phyloP scores from a whole-genome alignment of 2,888 invertebrate genomes.

The Ochropleura leucogaster region DNA sequence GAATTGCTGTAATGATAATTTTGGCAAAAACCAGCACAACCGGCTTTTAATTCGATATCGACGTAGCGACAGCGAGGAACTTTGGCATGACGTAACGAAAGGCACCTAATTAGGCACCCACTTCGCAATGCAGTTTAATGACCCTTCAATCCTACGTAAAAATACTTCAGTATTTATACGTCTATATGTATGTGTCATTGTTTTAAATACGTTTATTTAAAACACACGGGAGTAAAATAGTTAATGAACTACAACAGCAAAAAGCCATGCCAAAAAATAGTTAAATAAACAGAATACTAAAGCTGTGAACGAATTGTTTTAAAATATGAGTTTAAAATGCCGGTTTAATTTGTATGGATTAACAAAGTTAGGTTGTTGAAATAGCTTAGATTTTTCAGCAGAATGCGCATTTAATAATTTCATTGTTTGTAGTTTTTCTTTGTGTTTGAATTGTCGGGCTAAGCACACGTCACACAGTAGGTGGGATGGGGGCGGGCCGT shows the following conservation, averaged over 20 bases:
- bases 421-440: constrained; percentile 18
- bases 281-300: constrained; percentile 25
- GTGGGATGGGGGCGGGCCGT: constrained; percentile 23
- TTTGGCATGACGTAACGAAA: constrained; percentile 49
- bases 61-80: constrained; percentile 48
- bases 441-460: background rate
- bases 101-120: constrained; percentile 58
- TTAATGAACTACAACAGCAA: constrained; percentile 24
- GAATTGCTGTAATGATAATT: constrained; percentile 27
- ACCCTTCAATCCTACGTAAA: constrained; percentile 48
- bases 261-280: constrained; percentile 19
- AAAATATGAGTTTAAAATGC: constrained; percentile 28
- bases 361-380: constrained; percentile 11
- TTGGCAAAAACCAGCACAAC: constrained; percentile 40
- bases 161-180: constrained; percentile 17
- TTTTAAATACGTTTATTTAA: constrained; percentile 24
- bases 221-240: constrained; percentile 23
- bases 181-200: constrained; percentile 23
- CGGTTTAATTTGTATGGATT: constrained; percentile 13
- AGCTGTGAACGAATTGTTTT: constrained; percentile 9
- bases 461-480: constrained; percentile 23
- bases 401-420: constrained; percentile 7
- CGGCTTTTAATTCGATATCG: constrained; percentile 53
- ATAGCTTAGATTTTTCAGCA: constrained; percentile 26
- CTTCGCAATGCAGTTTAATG: constrained; percentile 56